Evolutionary conservation across 2,113 vertebrate genomes (phyloP).

Genomic region (Charadrius vociferus): DNA sequence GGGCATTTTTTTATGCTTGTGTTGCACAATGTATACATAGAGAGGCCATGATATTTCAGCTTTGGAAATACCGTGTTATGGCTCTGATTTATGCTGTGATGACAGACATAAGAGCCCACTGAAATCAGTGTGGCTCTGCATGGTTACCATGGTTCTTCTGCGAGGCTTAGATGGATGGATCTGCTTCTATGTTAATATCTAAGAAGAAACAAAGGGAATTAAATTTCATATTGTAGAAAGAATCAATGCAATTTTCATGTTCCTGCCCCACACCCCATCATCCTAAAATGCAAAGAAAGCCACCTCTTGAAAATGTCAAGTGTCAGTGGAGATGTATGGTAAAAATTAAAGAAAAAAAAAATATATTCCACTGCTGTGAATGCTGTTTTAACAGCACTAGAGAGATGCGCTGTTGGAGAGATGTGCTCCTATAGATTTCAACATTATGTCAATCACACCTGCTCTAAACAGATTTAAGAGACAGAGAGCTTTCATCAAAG

Average conservation of each 20-base stretch:
- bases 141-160: slow-evolving; percentile 57
- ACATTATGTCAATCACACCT: neutral
- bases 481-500: neutral
- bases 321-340: neutral
- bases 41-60: neutral
- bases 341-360: no score
- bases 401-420: no score
- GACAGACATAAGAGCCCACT: neutral
- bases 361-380: neutral
- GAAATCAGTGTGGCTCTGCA: neutral
- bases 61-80: neutral
- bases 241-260: neutral
- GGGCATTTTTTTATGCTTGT: neutral
- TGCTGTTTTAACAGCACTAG: neutral
- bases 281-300: neutral
- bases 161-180: neutral
- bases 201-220: slow-evolving; percentile 2
- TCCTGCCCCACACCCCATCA: neutral
- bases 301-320: neutral
- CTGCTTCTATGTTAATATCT: neutral
- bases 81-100: neutral
- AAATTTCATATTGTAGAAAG: neutral
- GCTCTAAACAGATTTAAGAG: neutral
- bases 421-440: no score
- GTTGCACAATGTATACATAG: neutral